Evolutionary conservation across 2,797 vertebrate species (phyloP).

Genomic region (Enteromius mattozi): DNA sequence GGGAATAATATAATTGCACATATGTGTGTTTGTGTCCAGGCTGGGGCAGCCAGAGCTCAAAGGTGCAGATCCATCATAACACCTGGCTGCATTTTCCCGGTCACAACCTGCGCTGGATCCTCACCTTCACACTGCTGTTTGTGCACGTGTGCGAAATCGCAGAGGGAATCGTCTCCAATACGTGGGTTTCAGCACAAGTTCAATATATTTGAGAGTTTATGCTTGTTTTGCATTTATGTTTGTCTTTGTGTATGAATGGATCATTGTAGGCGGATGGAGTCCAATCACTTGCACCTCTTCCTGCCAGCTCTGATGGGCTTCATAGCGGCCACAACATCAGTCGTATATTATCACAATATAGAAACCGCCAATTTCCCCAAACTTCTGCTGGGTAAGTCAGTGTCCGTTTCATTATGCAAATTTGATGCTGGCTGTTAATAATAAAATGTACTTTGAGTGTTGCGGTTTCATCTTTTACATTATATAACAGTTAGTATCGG

Average conservation of each 20-base stretch:
- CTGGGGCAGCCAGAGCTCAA: constrained; percentile 98
- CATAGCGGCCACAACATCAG: constrained; percentile 92
- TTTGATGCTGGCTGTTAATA: not conserved
- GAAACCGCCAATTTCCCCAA: constrained; percentile 99
- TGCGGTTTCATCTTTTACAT: not conserved
- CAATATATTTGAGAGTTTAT: not conserved
- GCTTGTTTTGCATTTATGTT: not conserved
- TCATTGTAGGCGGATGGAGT: constrained; percentile 76
- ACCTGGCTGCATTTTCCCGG: constrained; percentile 99
- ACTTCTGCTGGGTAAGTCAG: constrained; percentile 87
- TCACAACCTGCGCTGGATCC: constrained; percentile 96
- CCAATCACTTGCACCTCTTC: constrained; percentile 92
- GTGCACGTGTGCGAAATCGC: constrained; percentile 97
- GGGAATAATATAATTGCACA: not conserved
- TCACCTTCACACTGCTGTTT: constrained; percentile 94
- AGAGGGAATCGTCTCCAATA: constrained; percentile 92
- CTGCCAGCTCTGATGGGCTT: constrained; percentile 97
- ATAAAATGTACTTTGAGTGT: not conserved
- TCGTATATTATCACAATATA: constrained; percentile 98
- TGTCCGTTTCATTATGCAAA: not conserved
- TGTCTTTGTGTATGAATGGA: constrained; percentile 13
- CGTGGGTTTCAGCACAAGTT: constrained; percentile 75
- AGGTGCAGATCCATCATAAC: constrained; percentile 99
- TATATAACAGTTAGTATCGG: not conserved
- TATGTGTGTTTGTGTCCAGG: constrained; percentile 74